phyloP scores from a whole-genome alignment of 2,888 invertebrate species.

The Metacarcinus magister region DNA sequence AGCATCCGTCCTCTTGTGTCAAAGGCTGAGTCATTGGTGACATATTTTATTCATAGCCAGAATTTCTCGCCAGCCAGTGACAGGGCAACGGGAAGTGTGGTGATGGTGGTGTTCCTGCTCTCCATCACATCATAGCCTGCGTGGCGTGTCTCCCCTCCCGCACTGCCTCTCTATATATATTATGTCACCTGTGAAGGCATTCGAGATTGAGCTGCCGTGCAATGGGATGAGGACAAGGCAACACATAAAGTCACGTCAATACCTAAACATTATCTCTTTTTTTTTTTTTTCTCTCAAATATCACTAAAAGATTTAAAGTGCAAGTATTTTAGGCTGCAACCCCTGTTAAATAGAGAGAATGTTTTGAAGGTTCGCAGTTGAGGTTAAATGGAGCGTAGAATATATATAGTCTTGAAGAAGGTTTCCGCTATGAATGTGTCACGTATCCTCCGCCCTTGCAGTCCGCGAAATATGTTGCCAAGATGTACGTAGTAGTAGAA shows the following conservation, averaged over 20 bases:
- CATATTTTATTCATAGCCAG: conserved; percentile 34
- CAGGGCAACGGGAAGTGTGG: conserved; percentile 27
- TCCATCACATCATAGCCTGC: conserved; percentile 1
- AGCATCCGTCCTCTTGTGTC: conserved; percentile 23
- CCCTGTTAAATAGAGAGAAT: too few species aligned
- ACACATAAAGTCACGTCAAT: background rate
- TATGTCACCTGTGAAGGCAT: background rate
- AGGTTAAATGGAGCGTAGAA: background rate
- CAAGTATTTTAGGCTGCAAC: background rate
- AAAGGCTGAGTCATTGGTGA: background rate
- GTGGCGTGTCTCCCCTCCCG: conserved; percentile 7
- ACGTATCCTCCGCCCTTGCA: background rate
- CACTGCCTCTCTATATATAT: background rate
- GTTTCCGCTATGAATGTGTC: too few species aligned
- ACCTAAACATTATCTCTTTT: background rate
- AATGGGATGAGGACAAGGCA: background rate
- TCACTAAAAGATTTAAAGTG: background rate
- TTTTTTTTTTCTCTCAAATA: too few species aligned
- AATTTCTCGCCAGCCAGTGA: conserved; percentile 5
- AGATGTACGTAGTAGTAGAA: background rate
- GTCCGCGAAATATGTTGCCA: background rate
- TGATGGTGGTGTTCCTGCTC: conserved; percentile 7
- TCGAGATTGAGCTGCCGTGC: background rate
- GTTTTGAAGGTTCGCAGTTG: background rate
- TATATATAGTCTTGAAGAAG: background rate